Evolutionary conservation across 2,888 invertebrate genomes (phyloP).

Genomic region (Sceliomorpha sp.): DNA sequence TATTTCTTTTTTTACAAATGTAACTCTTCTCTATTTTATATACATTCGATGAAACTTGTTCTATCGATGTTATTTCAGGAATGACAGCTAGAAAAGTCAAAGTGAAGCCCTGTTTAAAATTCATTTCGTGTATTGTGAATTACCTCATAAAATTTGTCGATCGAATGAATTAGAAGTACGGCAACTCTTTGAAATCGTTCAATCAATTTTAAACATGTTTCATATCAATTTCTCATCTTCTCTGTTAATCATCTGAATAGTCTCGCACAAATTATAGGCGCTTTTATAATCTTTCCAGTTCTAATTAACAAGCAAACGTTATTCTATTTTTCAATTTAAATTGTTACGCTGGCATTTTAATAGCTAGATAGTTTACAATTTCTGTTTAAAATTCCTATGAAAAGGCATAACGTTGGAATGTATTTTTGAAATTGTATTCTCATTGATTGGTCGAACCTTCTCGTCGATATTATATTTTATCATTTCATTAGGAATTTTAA

Average conservation of each 20-base stretch:
- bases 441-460: too few relatives aligned
- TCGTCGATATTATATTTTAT: too few relatives aligned
- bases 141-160: too few relatives aligned
- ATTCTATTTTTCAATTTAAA: constrained; percentile 16
- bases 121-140: too few relatives aligned
- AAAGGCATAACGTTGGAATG: constrained; percentile 4
- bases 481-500: constrained; percentile 3
- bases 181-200: too few relatives aligned
- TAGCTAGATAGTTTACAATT: constrained; percentile 16
- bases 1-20: constrained; percentile 40
- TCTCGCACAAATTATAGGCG: not conserved
- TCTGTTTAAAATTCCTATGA: constrained; percentile 2
- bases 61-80: constrained; percentile 18
- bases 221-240: too few relatives aligned
- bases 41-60: constrained; percentile 51
- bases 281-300: constrained; percentile 7
- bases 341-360: constrained; percentile 9
- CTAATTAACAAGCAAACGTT: constrained; percentile 19
- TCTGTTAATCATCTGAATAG: too few relatives aligned
- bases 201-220: too few relatives aligned
- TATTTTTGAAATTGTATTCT: constrained; percentile 2
- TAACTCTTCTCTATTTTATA: constrained; percentile 33
- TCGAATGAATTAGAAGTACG: too few relatives aligned
- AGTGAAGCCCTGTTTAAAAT: not conserved
- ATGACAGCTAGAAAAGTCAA: not conserved